Evolutionary conservation across 2,888 invertebrate genomes (phyloP), one percentile per base, ranked within the genome.

Genomic region (Linnaemya tessellans): DNA sequence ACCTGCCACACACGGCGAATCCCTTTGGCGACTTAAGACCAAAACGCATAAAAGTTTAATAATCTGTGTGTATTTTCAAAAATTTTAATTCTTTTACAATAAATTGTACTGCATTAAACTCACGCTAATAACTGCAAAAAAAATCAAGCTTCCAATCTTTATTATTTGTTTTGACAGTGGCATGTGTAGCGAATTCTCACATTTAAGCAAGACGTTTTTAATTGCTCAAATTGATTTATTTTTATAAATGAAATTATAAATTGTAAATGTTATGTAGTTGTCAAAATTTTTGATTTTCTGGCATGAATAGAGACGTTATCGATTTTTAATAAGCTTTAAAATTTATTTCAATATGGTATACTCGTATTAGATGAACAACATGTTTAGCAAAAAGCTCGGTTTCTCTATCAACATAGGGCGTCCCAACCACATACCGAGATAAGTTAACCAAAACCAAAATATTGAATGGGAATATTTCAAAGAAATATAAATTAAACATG

Each of bases 1-100:
- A 25, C 85, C 85, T 18, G 81, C 79, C 43, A 85, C 51, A 18
- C 85, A 85, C 11, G 56, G 51, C 0, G 74, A 65, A 9, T 82
- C 79, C 0, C n/a, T 70, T 30, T 74, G 65, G 11, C 49, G 46
- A 25, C 25, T 75, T 15, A 85, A 35, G 4, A 75, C 60, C 5
- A 51, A 22, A 22, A 84, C 0, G 71, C 84, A 77, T 20, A 80
- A 1, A 60, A 56, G 4, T 77, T 80, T 84, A n/a, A 80, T 25
- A 5, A 43, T 41, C 84, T 84, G 10, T n/a, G 38, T 54, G 41
- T n/a, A 25, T 25, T n/a, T 41, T 8, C 10, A 30, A 30, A 9
- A 51, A n/a, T n/a, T 3, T 56, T 22, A 1, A 9, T 25, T 0
- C 8, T 5, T 30, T 43, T 41, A 13, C n/a, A 13, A 9, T 10